Percentiles rank a stretch among this genome's conserved stretches.
phyloP scores from a whole-genome alignment of 2,888 invertebrate species.

The Orthonevra nobilis region DNA sequence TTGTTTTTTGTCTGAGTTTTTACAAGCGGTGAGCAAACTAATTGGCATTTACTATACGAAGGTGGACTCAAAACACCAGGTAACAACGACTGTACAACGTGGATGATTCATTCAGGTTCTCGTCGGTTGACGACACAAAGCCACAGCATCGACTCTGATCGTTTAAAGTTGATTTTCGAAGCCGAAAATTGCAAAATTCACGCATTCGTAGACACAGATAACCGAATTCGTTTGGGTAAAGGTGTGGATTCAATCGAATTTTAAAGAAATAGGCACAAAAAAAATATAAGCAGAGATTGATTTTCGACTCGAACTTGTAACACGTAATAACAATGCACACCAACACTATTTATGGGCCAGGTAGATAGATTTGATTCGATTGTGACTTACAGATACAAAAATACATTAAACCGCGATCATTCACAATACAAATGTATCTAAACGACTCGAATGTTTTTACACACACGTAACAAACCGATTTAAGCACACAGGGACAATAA shows the following conservation, averaged over 20 bases:
- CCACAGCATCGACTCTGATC: neutral
- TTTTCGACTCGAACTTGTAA: constrained; percentile 25
- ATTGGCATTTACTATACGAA: constrained; percentile 55
- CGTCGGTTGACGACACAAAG: constrained; percentile 51
- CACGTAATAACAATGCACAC: constrained; percentile 34
- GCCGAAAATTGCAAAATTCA: constrained; percentile 2
- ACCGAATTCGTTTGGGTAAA: neutral
- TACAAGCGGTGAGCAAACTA: constrained; percentile 54
- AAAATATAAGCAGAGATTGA: too few species aligned
- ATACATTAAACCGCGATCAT: constrained; percentile 43
- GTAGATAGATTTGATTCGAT: constrained; percentile 49
- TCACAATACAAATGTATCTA: constrained; percentile 30
- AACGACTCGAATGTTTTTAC: constrained; percentile 37
- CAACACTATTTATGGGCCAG: constrained; percentile 13
- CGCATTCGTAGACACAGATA: neutral
- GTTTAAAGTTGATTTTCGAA: too few species aligned
- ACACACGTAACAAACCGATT: constrained; percentile 22
- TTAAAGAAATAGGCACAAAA: too few species aligned
- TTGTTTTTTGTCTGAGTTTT: constrained; percentile 7
- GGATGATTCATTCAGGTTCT: constrained; percentile 58
- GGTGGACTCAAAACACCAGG: constrained; percentile 51
- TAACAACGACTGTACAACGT: constrained; percentile 21
- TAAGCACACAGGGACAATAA: constrained; percentile 19
- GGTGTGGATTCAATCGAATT: neutral
- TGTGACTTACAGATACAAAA: constrained; percentile 34